Base-by-base conservation (phyloP, 2,888 invertebrate species). In the Cantharis rustica region DNA sequence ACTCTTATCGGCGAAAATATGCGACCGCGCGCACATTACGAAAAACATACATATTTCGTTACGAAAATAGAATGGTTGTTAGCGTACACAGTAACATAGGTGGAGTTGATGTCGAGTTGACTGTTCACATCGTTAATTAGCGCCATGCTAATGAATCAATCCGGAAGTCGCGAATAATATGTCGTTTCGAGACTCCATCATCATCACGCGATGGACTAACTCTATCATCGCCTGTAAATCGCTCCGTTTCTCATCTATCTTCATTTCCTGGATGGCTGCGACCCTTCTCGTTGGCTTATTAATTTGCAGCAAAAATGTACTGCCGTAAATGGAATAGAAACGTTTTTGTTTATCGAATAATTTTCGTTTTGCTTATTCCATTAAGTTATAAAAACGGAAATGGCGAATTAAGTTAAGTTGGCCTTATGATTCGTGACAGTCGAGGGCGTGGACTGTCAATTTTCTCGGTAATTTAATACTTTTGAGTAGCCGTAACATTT, bases 241-340 rank as follows among this genome's bases (percentile, higher is more conserved):
- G 64, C 80, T 80, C 81, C 80, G 81, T 80, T 78, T 77, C 82
- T 82, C 83, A 84, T 84, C 83, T 83, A 82, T 84, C 84, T 83
- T 85, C 84, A 83, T 83, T 83, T 81, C 83, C 82, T 82, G 83
- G 81, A 82, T 84, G 82, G 83, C 83, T 82, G 80, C 80, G 79
- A 78, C 80, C 82, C 81, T 81, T 80, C 81, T 75, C 79, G 75
- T 75, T 77, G 77, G 81, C 80, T 82, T 80, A 82, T 83, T 84
- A 84, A 84, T 84, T 84, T 81, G 80, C 80, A 79, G 79, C 80
- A 83, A 82, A 84, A 83, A 82, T 82, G 47, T 47, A n/a, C 47
- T 80, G 82, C 83, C 82, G 83, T 84, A 83, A 84, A 84, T 83
- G 83, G 84, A 83, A 83, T 80, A 80, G 81, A 80, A 79, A 71